Base-by-base conservation (phyloP, 2,797 vertebrate species). In the Echeneis naucrates region DNA sequence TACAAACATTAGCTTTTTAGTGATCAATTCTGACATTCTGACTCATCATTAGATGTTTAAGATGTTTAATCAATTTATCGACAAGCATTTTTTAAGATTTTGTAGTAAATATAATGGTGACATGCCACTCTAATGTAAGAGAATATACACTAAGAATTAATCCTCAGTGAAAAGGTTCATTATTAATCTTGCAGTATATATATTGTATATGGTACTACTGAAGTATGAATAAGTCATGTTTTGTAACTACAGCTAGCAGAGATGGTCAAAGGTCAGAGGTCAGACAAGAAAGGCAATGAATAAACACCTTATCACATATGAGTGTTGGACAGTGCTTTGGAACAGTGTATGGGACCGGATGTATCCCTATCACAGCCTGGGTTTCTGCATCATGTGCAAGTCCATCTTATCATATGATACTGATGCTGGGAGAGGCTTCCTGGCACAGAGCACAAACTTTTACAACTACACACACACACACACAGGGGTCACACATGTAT, bases 381-480 rank as follows among this genome's bases (percentile, higher is more conserved):
- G 80, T 80, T 85, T 81, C 68, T 86, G 87, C 81, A 89, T 93
- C 90, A 92, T 91, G 89, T 86, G 85, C 81, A 67, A 77, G 81
- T 90, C 81, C 86, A 88, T 93, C 91, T 91, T 90, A 93, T 93
- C 92, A 93, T 89, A 87, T 91, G 90, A 93, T 90, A 85, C 84
- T 78, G 80, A 88, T 87, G 80, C 78, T 83, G 88, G 84, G 86
- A 88, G 87, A 87, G 88, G 84, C 81, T 93, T 93, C 90, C 91
- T 92, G 82, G 80, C 82, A 82, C 40, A 44, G 51, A 75, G 50
- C 61, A 16, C 42, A 24, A 14, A 51, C 55, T 30, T 21, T 1
- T 11, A 55, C 45, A 52, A n/a, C 61, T 24, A 17, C 52, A 61
- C 58, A 37, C 10, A n/a, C 37, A 67, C 47, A 53, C 62, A 50